Evolutionary conservation across 1,140 invertebrate genomes (phyloP), one percentile per base, ranked within the genome.

Genomic region (Sarcophaga peregrina): DNA sequence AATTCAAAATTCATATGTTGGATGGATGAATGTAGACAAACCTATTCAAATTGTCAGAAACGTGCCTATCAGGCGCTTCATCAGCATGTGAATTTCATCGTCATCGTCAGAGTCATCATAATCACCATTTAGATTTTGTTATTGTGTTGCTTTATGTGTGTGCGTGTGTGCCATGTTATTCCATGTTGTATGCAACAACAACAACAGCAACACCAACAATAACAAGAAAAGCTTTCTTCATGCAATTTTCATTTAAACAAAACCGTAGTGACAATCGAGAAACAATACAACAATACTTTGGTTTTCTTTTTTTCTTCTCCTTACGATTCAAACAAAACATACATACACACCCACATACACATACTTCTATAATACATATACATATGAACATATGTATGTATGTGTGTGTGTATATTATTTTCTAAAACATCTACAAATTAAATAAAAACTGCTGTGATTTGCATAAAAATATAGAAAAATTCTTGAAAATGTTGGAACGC

Each of bases 31-130:
- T 78, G 62, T 68, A 68, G 75, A 78, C 75, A 78, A 78, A 52
- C 75, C 75, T 50, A 78, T 78, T 78, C 75, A 78, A 52, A 78
- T 78, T 78, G 75, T 78, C 75, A 78, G 75, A 78, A 78, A 20
- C 75, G 75, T 78, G 75, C 75, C 75, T 78, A 78, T 78, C 75
- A 50, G 47, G 75, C 75, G 48, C 47, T 50, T 78, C 75, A 78
- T 78, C 75, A 50, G 47, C 48, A 78, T 76, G 17, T 68, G 62
- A 68, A 25, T 68, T 68, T 68, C 17, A 68, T 25, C 62, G 17
- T 68, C 62, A 68, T 68, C 25, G 25, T 37, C 25, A 37, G 25
- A 37, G 25, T 37, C 62, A 68, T 68, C 62, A 68, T 68, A 58
- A 58, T 58, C 54, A 58, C 54, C 54, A 58, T 58, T 58, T 58